A percentile compares a stretch with the other conserved stretches of the same genome.
phyloP scores from a whole-genome alignment of 2,797 vertebrate genomes.

The Lepilemur septentrionalis region DNA sequence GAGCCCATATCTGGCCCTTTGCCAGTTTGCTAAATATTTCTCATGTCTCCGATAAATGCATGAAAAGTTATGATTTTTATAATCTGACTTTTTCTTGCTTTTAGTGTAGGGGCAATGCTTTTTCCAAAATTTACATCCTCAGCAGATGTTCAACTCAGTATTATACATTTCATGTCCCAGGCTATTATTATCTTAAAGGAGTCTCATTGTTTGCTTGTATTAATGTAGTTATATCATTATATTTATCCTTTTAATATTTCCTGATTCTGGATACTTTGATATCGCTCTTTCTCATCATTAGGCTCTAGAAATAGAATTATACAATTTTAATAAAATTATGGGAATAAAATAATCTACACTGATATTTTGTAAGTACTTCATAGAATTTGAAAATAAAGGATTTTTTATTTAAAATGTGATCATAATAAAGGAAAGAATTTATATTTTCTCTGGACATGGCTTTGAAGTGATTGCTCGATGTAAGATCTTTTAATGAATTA shows the following conservation, averaged over 20 bases:
- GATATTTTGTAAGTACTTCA: not conserved
- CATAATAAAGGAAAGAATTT: not conserved
- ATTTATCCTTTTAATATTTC: not conserved
- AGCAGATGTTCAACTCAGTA: not conserved
- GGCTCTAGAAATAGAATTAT: not conserved
- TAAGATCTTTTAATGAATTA: not conserved
- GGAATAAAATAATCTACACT: slow-evolving; percentile 22
- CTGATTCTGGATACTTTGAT: not conserved
- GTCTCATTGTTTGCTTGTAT: not conserved
- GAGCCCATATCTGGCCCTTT: not conserved
- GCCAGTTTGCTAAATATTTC: not conserved
- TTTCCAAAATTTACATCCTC: not conserved
- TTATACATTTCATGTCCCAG: not conserved
- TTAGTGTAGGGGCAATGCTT: not conserved
- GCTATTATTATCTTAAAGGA: not conserved
- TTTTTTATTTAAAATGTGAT: not conserved
- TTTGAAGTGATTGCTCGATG: not conserved
- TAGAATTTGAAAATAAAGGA: not conserved
- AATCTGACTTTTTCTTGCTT: not conserved
- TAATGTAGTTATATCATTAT: not conserved
- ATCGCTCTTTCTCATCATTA: not conserved
- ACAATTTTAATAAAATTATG: not conserved
- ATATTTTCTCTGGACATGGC: not conserved
- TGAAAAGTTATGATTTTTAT: not conserved
- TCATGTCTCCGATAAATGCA: not conserved